phyloP scores from a whole-genome alignment of 2,113 vertebrate species.

The Ceyx margarethae region DNA sequence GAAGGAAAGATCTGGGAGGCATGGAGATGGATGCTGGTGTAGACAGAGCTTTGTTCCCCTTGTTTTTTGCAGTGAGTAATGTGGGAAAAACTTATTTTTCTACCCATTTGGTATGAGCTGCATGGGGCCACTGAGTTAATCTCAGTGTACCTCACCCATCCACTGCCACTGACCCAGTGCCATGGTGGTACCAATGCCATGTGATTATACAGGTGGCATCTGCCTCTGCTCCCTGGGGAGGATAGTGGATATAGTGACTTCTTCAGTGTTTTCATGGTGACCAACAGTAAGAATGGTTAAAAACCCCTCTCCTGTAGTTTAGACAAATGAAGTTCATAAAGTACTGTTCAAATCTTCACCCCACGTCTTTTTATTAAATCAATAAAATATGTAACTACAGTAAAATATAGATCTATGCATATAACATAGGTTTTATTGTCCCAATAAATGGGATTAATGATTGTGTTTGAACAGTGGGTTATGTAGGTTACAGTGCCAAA shows the following conservation, averaged over 20 bases:
- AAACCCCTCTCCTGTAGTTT: constrained; percentile 22
- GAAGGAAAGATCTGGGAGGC: not conserved
- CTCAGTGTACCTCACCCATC: not conserved
- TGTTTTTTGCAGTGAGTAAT: not conserved
- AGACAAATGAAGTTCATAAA: constrained; percentile 33
- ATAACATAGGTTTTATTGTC: constrained; percentile 34
- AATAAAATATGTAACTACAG: constrained; percentile 54
- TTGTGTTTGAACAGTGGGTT: not conserved
- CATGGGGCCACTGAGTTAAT: not conserved
- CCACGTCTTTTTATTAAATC: constrained; percentile 61
- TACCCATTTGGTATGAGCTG: not conserved
- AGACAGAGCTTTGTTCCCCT: rapidly evolving
- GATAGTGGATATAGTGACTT: not conserved
- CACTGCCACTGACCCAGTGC: rapidly evolving
- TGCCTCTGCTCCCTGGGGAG: not conserved
- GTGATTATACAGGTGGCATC: not conserved
- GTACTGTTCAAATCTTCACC: not conserved
- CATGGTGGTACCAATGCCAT: rapidly evolving
- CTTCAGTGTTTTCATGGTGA: not conserved
- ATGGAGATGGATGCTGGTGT: not conserved
- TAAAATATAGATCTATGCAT: constrained; percentile 27
- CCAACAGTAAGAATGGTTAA: not conserved
- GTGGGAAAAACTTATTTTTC: not conserved
- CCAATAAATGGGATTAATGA: not conserved
- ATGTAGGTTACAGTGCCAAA: not conserved